Evolutionary conservation across 1,140 invertebrate species (phyloP), one percentile per base, ranked within the genome.

Genomic region (Oscheius sp.): DNA sequence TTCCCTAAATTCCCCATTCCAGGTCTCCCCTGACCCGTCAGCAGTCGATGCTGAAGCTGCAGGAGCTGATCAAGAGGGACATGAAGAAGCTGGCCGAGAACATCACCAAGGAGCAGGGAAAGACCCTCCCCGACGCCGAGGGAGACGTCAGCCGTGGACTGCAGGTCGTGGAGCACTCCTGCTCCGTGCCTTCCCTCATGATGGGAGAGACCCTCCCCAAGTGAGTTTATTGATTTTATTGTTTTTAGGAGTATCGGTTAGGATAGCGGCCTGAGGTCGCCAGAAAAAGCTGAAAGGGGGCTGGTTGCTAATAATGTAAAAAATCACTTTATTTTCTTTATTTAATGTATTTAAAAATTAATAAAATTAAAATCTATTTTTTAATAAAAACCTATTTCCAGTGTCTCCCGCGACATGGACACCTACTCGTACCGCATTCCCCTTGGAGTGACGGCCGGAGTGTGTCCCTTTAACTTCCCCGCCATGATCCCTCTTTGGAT

Each of bases 401-500:
- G 88, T 87, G 59, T 89, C 86, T 78, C 84, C 46, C 80, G 83
- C 66, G 82, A 84, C 64, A 88, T 88, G 86, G 88, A 88, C 72
- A 87, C 85, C 13, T 83, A 85, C 72, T 94, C 93, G 0, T 93
- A 93, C 83, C 90, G 93, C 78, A 84, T 93, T 29, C 95, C 96
- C 0, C 86, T 97, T 1, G 94, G 94, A 58, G 92, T 95, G 20
- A 88, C 91, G 68, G 91, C 91, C 76, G 93, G 80, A 35, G 83
- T 82, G 58, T 74, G 77, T 10, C 82, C 82, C 15, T 84, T 85
- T 71, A 88, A 88, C 86, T 99, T 99, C 86, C 96, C 97, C 0
- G 95, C 96, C 38, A 99, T 99, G 97, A 97, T 99, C 81, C 97
- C 97, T 0, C 87, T 99, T 1, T 99, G 97, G 96, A 97, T 95